Evolutionary conservation across 2,113 vertebrate genomes (phyloP).

Genomic region (Spea multiplicata): DNA sequence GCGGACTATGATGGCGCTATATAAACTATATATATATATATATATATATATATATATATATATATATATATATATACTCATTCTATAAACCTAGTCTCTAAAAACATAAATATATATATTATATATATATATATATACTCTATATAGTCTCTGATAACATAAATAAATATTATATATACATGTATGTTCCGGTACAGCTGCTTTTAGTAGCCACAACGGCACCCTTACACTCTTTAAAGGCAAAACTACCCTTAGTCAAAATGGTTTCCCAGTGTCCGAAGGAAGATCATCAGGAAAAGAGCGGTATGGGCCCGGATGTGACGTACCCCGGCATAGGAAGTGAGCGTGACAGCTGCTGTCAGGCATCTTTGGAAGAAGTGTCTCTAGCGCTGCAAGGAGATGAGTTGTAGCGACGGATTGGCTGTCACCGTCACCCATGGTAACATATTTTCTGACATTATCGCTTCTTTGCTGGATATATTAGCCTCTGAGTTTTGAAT

Average conservation of each 20-base stretch:
- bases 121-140: not conserved
- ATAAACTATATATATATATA: no score
- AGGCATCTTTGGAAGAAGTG: not conserved
- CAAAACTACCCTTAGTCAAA: not conserved
- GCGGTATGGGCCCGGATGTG: not conserved
- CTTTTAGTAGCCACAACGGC: not conserved
- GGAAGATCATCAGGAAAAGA: not conserved
- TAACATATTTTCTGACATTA: not conserved
- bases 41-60: no score
- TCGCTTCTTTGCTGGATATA: not conserved
- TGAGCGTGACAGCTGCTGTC: not conserved
- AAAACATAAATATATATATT: not conserved
- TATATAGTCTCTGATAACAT: not conserved
- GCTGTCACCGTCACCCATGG: constrained; percentile 21
- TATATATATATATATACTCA: no score
- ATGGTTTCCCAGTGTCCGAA: not conserved
- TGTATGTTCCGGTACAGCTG: not conserved
- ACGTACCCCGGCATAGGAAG: not conserved
- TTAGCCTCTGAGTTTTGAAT: not conserved
- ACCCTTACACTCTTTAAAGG: not conserved
- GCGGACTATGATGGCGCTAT: no score
- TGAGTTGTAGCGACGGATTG: constrained; percentile 1
- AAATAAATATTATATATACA: not conserved
- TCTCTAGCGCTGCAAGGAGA: not conserved
- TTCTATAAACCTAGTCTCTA: no score